A percentile compares a stretch with the other conserved stretches of the same genome.
Conservation (phyloP, 2,888 invertebrate genomes). For the Drosophila glabriapex region DNA sequence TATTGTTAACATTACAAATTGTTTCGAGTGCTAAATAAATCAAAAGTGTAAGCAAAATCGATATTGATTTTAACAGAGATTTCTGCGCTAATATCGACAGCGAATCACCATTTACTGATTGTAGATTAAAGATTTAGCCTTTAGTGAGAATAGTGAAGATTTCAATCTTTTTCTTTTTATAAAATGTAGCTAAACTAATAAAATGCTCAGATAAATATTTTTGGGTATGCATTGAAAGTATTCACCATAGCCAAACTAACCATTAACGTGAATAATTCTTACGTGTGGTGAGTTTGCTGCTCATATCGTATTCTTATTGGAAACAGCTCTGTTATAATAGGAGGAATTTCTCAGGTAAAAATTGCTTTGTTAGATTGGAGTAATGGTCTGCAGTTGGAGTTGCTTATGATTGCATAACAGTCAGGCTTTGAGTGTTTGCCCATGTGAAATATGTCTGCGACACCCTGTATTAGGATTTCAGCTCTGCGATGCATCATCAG, state of each 20-base stretch:
- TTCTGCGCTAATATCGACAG: conserved; percentile 9
- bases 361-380: background rate
- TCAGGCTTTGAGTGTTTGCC: conserved; percentile 27
- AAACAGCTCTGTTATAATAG: background rate
- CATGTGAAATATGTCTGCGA: background rate
- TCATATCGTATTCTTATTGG: conserved; percentile 54
- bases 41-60: conserved; percentile 57
- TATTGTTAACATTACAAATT: conserved; percentile 50
- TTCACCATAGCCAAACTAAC: conserved; percentile 11
- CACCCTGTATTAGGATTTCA: conserved; percentile 51
- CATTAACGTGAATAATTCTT: background rate
- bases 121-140: background rate
- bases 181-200: background rate
- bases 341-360: conserved; percentile 36
- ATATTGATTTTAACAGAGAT: conserved; percentile 48
- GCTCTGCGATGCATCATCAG: conserved; percentile 60
- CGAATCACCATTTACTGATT: conserved; percentile 12
- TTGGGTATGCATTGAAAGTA: background rate
- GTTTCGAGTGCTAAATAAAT: conserved; percentile 51
- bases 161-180: background rate
- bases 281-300: conserved; percentile 5
- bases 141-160: background rate
- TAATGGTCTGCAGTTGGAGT: background rate
- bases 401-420: conserved; percentile 12
- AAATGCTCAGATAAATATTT: background rate